phyloP scores from a whole-genome alignment of 64 coral and sea anemone genomes.

The Trachythela sp. region DNA sequence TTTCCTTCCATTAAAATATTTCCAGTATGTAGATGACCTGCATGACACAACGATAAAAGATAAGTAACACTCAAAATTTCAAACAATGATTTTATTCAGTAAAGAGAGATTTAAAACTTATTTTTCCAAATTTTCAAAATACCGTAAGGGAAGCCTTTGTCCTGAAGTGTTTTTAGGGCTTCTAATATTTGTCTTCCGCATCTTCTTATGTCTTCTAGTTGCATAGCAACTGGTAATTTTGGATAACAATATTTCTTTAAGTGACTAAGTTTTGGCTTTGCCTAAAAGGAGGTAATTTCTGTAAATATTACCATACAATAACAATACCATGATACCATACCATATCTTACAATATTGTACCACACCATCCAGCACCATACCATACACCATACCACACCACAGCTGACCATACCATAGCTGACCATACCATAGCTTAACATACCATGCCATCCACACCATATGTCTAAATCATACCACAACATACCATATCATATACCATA shows the following conservation, averaged over 20 bases:
- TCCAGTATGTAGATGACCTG: slow-evolving; percentile 92
- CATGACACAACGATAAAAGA: not conserved
- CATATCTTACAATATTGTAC: not conserved
- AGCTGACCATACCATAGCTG: no score
- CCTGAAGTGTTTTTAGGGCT: slow-evolving; percentile 90
- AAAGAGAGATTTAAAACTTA: no score
- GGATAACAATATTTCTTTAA: slow-evolving; percentile 96
- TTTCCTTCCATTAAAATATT: slow-evolving; percentile 88
- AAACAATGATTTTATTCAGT: not conserved
- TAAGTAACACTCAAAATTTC: not conserved
- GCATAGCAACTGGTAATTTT: slow-evolving; percentile 52
- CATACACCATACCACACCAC: slow-evolving; percentile 59
- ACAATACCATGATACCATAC: not conserved
- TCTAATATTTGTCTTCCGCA: slow-evolving; percentile 98
- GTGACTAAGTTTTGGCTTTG: slow-evolving; percentile 78
- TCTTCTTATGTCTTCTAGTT: slow-evolving; percentile 69
- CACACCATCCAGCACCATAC: not conserved
- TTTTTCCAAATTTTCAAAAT: slow-evolving; percentile 4
- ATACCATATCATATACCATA: no score
- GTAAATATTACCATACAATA: not conserved
- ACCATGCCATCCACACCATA: no score
- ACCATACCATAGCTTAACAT: slow-evolving; percentile 62
- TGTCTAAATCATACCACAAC: no score
- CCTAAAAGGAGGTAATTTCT: slow-evolving; percentile 33
- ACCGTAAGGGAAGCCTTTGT: slow-evolving; percentile 98